A percentile compares a stretch with the other conserved stretches of the same genome.
These are phyloP conservation scores for Rhagoletis pomonella DNA, from an alignment of 1,140 invertebrate genomes.

Conservation along the genomic window DNA sequence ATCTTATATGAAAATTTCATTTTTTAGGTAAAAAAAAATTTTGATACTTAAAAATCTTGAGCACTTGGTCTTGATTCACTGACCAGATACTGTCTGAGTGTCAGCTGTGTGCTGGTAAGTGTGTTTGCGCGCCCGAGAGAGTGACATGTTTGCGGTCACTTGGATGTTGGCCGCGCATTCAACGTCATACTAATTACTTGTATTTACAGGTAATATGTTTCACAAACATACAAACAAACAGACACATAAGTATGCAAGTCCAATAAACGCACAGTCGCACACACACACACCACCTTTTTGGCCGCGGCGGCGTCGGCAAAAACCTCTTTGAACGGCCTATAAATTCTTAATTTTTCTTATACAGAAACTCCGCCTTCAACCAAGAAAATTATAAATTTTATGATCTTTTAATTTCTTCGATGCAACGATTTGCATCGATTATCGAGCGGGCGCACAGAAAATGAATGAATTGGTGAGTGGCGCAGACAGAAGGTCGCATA, in stretches of 20 bases:
- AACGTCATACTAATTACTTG: slow-evolving; percentile 36
- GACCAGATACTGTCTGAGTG: too few species aligned
- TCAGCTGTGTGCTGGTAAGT: neutral
- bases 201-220: neutral
- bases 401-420: slow-evolving; percentile 9
- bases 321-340: neutral
- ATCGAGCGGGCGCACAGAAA: neutral
- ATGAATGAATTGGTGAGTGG: neutral
- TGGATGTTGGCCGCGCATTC: neutral
- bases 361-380: slow-evolving; percentile 8
- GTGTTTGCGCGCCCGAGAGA: neutral
- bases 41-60: too few species aligned
- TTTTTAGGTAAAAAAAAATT: too few species aligned
- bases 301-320: neutral
- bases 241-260: neutral
- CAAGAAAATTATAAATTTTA: slow-evolving; percentile 29
- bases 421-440: neutral
- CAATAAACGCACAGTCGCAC: neutral
- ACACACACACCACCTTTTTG: neutral
- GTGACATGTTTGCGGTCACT: slow-evolving; percentile 20
- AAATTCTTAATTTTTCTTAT: slow-evolving; percentile 31
- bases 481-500: neutral
- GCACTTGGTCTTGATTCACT: too few species aligned
- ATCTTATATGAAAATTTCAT: too few species aligned
- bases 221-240: neutral